Evolutionary conservation across 2,113 vertebrate species (phyloP), one percentile per base, ranked within the genome.

Genomic region (Neolamprologus longior): DNA sequence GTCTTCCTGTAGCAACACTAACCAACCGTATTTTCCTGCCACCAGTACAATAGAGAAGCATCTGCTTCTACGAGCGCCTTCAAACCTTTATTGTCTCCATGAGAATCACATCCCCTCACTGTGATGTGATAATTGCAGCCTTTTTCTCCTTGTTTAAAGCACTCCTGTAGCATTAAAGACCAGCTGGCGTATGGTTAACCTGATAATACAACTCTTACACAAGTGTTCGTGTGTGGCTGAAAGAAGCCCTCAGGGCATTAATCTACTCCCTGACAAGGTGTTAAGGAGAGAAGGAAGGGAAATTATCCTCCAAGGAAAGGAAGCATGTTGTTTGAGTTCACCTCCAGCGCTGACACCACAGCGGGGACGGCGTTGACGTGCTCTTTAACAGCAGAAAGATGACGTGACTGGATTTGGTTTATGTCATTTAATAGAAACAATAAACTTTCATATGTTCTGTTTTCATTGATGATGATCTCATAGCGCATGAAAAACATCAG

Each of bases 261-360:
- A 86, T 91, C 84, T n/a, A 7, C 37, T 82, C 47, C 54, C 82
- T 85, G 86, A 85, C 80, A 86, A 86, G 89, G 68, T 8, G 7
- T 66, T 80, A 58, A 58, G 11, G 76, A 52, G 71, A 35, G 28
- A 82, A 35, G 28, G 82, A 84, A 80, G 80, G 55, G 81, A 45
- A 82, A 76, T 90, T 4, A 86, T 66, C 57, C 89, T 80, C 35
- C 52, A 58, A 84, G 66, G 85, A 79, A 90, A 85, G 88, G 78
- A 73, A 89, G 82, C 63, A 80, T 82, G 80, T 40, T 14, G 58
- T 81, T 83, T 78, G 79, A 85, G 37, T 68, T 90, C 9, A 81
- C 84, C 86, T 86, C 61, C 88, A 54, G 55, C 85, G 79, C 47
- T 35, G 57, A 76, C 50, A 52, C 45, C 26, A 31, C 28, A 6